Evolutionary conservation across 30 jellyfish, hydroid and myxozoan species (phyloP).

Genomic region (Aurelia aurita): DNA sequence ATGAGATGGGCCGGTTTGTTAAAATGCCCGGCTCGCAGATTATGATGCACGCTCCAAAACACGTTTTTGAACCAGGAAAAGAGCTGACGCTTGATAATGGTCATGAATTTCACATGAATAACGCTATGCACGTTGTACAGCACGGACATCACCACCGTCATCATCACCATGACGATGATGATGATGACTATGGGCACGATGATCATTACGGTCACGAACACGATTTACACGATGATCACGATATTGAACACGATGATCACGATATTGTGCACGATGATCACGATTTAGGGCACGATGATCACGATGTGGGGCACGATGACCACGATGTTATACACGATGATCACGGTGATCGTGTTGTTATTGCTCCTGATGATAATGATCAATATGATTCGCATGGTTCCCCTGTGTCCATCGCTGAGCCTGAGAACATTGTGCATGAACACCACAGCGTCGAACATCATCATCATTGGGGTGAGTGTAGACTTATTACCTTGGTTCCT

Average conservation of each 20-base stretch:
- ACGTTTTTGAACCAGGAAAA: slow-evolving; percentile 76
- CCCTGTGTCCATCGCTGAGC: slow-evolving; percentile 52
- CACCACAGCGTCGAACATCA: slow-evolving; percentile 81
- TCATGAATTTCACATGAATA: slow-evolving; percentile 57
- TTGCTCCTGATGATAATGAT: slow-evolving; percentile 43
- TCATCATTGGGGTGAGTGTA: slow-evolving; percentile 68
- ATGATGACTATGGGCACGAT: slow-evolving; percentile 12
- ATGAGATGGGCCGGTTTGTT: slow-evolving; percentile 50
- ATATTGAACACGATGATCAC: neutral
- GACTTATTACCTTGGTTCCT: neutral
- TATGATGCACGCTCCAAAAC: slow-evolving; percentile 67
- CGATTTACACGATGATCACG: slow-evolving; percentile 17
- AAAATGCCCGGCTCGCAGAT: slow-evolving; percentile 53
- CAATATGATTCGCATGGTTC: slow-evolving; percentile 53
- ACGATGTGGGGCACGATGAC: slow-evolving; percentile 58
- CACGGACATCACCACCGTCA: slow-evolving; percentile 57
- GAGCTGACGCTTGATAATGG: slow-evolving; percentile 77
- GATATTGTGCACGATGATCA: slow-evolving; percentile 23
- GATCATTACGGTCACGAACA: slow-evolving; percentile 3
- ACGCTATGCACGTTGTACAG: slow-evolving; percentile 60
- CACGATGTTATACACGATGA: slow-evolving; percentile 23
- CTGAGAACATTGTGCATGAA: slow-evolving; percentile 88
- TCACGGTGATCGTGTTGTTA: slow-evolving; percentile 17
- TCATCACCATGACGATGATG: slow-evolving; percentile 29
- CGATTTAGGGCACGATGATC: slow-evolving; percentile 13